A percentile compares a stretch with the other conserved stretches of the same genome.
phyloP scores from a whole-genome alignment of 2,888 invertebrate genomes.

The Homarus gammarus region DNA sequence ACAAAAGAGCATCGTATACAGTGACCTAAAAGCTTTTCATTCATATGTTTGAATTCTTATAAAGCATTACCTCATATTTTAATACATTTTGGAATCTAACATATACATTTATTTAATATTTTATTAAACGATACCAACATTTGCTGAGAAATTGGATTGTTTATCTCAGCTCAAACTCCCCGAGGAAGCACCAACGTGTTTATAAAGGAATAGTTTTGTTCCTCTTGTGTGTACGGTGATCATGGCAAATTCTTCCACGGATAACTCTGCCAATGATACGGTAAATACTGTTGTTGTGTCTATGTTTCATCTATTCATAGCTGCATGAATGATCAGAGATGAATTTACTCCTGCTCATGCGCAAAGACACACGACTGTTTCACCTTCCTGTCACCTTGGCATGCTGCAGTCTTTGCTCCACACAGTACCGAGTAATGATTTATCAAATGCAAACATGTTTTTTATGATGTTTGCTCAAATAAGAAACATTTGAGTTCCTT shows the following conservation, averaged over 20 bases:
- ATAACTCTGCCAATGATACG: conserved; percentile 52
- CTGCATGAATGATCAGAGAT: conserved; percentile 3
- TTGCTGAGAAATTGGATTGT: conserved; percentile 42
- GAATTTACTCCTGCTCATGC: conserved; percentile 40
- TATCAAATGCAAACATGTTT: background rate
- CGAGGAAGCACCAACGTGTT: conserved; percentile 9
- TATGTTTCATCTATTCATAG: conserved; percentile 5
- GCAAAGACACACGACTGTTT: conserved; percentile 34
- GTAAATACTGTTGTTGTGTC: conserved; percentile 35
- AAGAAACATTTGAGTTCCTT: background rate
- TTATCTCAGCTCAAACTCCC: conserved; percentile 48
- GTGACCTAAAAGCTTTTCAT: conserved; percentile 3
- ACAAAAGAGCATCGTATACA: conserved; percentile 38
- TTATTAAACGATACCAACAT: conserved; percentile 17
- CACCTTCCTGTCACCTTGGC: conserved; percentile 54
- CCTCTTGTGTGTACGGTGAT: conserved; percentile 16
- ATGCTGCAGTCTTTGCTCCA: conserved; percentile 1
- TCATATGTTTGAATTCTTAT: background rate
- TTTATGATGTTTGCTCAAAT: background rate
- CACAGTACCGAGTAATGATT: conserved; percentile 15
- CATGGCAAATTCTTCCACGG: conserved; percentile 52
- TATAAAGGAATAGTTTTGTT: conserved; percentile 42
- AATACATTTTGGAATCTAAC: background rate
- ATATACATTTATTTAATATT: conserved; percentile 27
- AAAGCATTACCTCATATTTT: background rate